A percentile compares a stretch with the other conserved stretches of the same genome.
These are phyloP conservation scores for Ceriagrion tenellum DNA, from an alignment of 2,888 invertebrate species.

Conservation along the genomic window DNA sequence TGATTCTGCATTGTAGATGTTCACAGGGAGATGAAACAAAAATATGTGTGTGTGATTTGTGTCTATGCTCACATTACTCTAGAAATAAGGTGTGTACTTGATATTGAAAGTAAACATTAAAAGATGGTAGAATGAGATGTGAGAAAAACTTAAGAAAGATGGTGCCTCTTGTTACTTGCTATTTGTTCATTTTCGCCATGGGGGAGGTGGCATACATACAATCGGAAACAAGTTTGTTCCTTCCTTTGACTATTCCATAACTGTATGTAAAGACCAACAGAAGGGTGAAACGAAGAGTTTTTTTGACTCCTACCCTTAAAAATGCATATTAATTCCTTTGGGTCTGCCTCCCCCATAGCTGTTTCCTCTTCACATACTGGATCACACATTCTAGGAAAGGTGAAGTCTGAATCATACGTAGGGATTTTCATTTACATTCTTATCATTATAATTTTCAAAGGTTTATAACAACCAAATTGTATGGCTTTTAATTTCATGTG, in stretches of 20 bases:
- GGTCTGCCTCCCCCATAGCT: conserved; percentile 54
- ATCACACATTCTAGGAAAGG: conserved; percentile 58
- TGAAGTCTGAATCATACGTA: conserved; percentile 64
- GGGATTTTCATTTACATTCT: conserved; percentile 56
- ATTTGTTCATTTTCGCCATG: conserved; percentile 50
- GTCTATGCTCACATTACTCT: conserved; percentile 66
- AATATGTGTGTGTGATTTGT: conserved; percentile 65
- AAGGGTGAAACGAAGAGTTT: conserved; percentile 44
- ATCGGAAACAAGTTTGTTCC: conserved; percentile 27
- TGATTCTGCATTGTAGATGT: conserved; percentile 67
- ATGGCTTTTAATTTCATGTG: conserved; percentile 67
- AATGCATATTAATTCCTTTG: conserved; percentile 45
- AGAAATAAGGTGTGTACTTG: conserved; percentile 67
- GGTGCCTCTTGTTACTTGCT: conserved; percentile 66
- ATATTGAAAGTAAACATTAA: conserved; percentile 68
- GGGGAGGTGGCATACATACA: conserved; percentile 38
- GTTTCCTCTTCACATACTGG: conserved; percentile 40
- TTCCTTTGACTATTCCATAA: conserved; percentile 46
- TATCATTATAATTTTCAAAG: conserved; percentile 60
- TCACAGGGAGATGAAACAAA: conserved; percentile 67
- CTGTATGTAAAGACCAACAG: conserved; percentile 50
- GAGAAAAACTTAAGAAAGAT: conserved; percentile 64
- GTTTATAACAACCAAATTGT: conserved; percentile 50
- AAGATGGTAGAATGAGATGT: conserved; percentile 63
- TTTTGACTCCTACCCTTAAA: not conserved